Evolutionary conservation across 2,797 vertebrate genomes (phyloP), one percentile per base, ranked within the genome.

Genomic region (Dromococcyx pavoninus): DNA sequence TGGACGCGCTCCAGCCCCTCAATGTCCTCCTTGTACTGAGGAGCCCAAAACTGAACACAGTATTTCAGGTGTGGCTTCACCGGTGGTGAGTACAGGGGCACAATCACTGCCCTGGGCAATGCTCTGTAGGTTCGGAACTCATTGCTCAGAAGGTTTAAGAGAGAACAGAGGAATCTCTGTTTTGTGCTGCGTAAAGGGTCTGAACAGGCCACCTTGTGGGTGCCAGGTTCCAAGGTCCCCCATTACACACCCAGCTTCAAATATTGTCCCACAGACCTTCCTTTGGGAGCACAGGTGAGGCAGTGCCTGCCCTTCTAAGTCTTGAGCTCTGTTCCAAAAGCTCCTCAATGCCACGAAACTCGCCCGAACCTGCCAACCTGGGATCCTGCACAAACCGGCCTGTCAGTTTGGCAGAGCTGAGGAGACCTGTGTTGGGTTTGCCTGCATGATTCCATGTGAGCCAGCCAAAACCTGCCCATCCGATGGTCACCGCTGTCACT

Each of bases 151-250:
- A 25, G 23, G 17, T 54, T 51, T 71, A 9, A 60, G 58, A 17
- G 33, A 9, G 28, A 62, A 17, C 3, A 13, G 44, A 50, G n/a
- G 43, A 54, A 13, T 46, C 9, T 37, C 17, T 19, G 0, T n/a
- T 67, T 53, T 37, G 9, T 53, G 37, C 32, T n/a, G 33, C 16
- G 0, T 14, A 4, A 70, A n/a, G 65, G 17, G 11, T 19, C 14
- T 7, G 54, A 57, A 11, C 14, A 22, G 51, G 18, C 32, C 0
- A 0, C 17, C 58, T 51, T 1, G 0, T 37, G 12, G 27, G 25
- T 35, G 56, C 70, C 25, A 70, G 10, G 7, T 23, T 39, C 13
- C 19, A 1, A 2, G 7, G 4, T 2, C 13, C 17, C 19, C 10
- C 2, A 0, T 30, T n/a, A 33, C 17, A 13, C 9, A 51, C 8